phyloP scores from a whole-genome alignment of 2,113 vertebrate species.

The Vulpes vulpes region DNA sequence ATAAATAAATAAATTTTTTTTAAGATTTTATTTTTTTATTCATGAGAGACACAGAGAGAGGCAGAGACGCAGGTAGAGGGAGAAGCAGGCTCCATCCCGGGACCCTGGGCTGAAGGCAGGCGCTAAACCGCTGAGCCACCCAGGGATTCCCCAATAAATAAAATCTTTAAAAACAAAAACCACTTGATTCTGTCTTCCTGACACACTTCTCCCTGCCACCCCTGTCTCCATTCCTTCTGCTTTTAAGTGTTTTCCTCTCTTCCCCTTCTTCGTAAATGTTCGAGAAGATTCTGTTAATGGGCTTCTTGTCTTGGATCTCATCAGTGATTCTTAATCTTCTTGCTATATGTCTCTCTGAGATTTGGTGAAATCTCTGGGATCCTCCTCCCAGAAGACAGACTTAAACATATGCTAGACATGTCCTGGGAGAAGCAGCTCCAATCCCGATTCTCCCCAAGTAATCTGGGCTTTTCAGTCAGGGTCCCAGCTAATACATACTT shows the following conservation, averaged over 20 bases:
- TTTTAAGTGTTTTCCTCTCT: not conserved
- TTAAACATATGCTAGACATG: fast-evolving
- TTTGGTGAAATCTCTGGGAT: not conserved
- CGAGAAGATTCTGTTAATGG: not conserved
- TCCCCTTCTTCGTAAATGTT: not conserved
- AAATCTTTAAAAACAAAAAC: too few relatives aligned
- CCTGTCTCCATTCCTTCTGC: not conserved
- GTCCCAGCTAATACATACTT: not conserved
- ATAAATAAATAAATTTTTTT: too few relatives aligned
- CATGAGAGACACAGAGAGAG: too few relatives aligned
- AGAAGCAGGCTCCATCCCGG: too few relatives aligned
- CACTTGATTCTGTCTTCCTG: not conserved
- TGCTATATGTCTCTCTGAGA: not conserved
- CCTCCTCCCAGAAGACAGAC: not conserved
- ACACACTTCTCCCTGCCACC: not conserved
- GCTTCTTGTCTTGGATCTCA: not conserved
- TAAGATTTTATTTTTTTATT: too few relatives aligned
- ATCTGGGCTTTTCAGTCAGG: not conserved
- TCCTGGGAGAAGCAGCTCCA: not conserved
- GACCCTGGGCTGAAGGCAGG: too few relatives aligned
- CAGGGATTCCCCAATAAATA: too few relatives aligned
- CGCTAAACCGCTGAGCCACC: too few relatives aligned
- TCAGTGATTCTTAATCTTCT: not conserved
- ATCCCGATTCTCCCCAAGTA: not conserved
- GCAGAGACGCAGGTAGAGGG: too few relatives aligned